Base-by-base conservation (phyloP, 2,797 vertebrate genomes). In the Gymnodraco acuticeps region DNA sequence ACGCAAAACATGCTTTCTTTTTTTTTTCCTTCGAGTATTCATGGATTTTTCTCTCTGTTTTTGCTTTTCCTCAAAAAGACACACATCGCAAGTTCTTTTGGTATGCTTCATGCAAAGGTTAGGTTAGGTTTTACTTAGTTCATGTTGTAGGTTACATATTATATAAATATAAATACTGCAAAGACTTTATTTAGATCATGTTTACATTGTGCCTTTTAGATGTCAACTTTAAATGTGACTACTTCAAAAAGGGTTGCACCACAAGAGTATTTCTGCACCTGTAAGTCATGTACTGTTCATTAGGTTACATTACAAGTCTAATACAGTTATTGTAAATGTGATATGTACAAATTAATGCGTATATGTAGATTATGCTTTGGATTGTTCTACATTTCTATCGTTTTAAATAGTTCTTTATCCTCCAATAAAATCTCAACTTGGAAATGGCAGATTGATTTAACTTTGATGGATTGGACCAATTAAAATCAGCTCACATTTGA, bases 1-100 rank as follows among this genome's bases (percentile, higher is more conserved):
- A 78, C 14, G 45, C 27, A 80, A 87, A 87, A 72, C 47, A 53
- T 19, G 33, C 60, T 77, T 76, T 81, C 41, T 65, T 16, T 61
- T 20, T 27, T 75, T 50, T 14, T 33, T 45, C 7, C 2, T 52
- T 56, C 10, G 5, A 61, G 46, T 5, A 27, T 41, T 33, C 9
- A 41, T 27, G 10, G 7, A 51, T 50, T 73, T 66, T 4, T 65
- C 10, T 19, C 23, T 41, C 14, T 2, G 10, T 43, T 69, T 76
- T 69, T 70, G 15, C 38, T 27, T 70, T 74, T 31, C 5, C 33
- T 0, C 3, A 46, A 64, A 27, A 65, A 55, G 6, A 38, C 33
- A 51, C 10, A 75, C 64, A 80, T 41, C 53, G 2, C 54, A 56
- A 48, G 50, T 65, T 47, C 16, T 23, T 82, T 73, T 67, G 23